Conservation (phyloP, 2,113 vertebrate species). For the Paracanthobrama guichenoti region DNA sequence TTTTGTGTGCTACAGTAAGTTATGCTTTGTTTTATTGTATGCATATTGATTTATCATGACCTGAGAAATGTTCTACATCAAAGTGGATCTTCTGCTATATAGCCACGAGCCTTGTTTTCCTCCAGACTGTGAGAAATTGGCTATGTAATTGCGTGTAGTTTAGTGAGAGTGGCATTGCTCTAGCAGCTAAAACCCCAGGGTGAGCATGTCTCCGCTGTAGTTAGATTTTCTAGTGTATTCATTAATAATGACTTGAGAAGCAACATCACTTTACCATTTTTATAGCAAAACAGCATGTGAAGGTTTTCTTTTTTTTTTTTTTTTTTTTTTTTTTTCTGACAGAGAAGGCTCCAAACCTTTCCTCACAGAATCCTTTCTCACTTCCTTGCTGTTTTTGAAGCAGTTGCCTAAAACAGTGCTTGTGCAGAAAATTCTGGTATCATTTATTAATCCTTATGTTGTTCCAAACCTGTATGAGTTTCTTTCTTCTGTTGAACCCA, state of each 20-base stretch:
- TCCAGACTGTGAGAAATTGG: constrained; percentile 34
- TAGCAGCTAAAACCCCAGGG: constrained; percentile 35
- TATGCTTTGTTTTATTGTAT: constrained; percentile 10
- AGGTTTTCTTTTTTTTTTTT: background rate
- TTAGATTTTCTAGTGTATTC: constrained; percentile 34
- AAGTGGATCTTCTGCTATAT: constrained; percentile 4
- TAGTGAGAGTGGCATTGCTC: constrained; percentile 36
- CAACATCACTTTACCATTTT: constrained; percentile 29
- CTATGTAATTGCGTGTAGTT: constrained; percentile 43
- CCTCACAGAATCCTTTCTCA: background rate
- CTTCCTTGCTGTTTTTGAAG: background rate
- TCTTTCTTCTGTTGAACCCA: too few species aligned
- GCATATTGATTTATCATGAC: constrained; percentile 21
- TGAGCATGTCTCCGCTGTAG: constrained; percentile 20
- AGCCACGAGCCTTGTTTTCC: constrained; percentile 18
- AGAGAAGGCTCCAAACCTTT: background rate
- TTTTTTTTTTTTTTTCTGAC: background rate
- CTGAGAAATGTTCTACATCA: constrained; percentile 20
- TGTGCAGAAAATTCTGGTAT: too few species aligned
- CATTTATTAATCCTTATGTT: too few species aligned
- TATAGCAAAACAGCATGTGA: constrained; percentile 11
- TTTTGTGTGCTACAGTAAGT: background rate
- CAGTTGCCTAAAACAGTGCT: constrained; percentile 29
- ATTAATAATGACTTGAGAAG: constrained; percentile 46
- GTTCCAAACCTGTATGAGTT: too few species aligned